These are phyloP conservation scores for Tetraodon nigroviridis DNA, from an alignment of 2,113 vertebrate species.

Conservation along the genomic window DNA sequence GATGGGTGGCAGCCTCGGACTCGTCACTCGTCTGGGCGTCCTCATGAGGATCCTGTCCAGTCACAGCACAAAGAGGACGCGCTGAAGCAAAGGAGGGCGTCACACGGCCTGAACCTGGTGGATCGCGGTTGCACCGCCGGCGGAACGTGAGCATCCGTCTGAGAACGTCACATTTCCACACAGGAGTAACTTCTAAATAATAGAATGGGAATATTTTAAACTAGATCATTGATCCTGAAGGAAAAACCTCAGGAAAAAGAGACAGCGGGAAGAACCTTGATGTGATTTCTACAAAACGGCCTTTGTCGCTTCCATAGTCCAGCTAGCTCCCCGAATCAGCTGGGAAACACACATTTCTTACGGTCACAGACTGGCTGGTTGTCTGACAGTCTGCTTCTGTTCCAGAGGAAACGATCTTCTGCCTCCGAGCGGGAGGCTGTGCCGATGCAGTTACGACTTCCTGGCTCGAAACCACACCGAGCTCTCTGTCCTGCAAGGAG, in stretches of 20 bases:
- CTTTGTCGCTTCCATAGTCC: too few species aligned
- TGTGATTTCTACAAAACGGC: too few species aligned
- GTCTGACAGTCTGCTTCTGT: constrained; percentile 5
- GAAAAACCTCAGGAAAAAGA: not conserved
- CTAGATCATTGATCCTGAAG: not conserved
- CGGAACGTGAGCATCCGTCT: constrained; percentile 37
- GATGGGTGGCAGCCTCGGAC: constrained; percentile 77
- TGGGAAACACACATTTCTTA: too few species aligned
- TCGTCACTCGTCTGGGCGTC: constrained; percentile 59
- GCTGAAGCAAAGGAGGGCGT: constrained; percentile 36
- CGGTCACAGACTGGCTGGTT: too few species aligned
- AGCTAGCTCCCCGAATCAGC: too few species aligned
- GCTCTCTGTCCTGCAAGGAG: constrained; percentile 80
- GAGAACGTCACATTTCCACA: not conserved
- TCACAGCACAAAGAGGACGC: constrained; percentile 79
- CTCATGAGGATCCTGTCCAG: constrained; percentile 78
- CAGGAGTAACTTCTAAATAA: too few species aligned
- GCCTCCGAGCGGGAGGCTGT: constrained; percentile 53
- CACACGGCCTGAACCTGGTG: not conserved
- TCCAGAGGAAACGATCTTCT: constrained; percentile 43
- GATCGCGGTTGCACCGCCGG: not conserved
- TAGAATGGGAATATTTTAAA: not conserved
- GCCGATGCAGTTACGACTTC: constrained; percentile 81
- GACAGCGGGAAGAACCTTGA: too few species aligned
- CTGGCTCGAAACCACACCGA: constrained; percentile 85